A percentile compares a stretch with the other conserved stretches of the same genome.
Conservation (phyloP, 2,888 invertebrate genomes). For the Lasioglossum villosulum region DNA sequence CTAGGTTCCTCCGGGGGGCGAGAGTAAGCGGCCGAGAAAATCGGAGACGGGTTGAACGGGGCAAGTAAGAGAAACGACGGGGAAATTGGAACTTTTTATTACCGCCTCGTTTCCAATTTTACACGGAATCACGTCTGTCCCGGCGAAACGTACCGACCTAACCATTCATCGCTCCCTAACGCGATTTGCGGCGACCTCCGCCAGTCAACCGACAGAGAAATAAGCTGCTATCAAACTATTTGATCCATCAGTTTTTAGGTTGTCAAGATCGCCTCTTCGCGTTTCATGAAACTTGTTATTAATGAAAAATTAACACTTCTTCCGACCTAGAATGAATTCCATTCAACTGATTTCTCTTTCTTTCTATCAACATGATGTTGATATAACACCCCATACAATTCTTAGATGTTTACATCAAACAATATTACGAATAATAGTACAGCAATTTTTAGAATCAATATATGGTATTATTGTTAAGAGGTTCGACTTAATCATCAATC, state of each 20-base stretch:
- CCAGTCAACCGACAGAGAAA: conserved; percentile 46
- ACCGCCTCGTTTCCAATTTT: conserved; percentile 75
- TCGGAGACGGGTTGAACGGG: background rate
- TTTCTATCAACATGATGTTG: too few relatives aligned
- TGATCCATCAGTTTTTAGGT: background rate
- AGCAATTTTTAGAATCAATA: too few relatives aligned
- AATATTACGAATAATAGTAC: too few relatives aligned
- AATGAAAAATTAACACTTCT: too few relatives aligned
- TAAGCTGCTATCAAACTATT: conserved; percentile 34
- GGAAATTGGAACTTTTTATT: conserved; percentile 76
- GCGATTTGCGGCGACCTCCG: conserved; percentile 57
- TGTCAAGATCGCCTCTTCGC: too few relatives aligned
- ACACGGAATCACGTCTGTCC: conserved; percentile 63
- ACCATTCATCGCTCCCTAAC: conserved; percentile 65
- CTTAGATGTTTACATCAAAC: too few relatives aligned
- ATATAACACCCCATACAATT: too few relatives aligned
- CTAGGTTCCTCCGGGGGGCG: background rate
- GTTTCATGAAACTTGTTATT: too few relatives aligned
- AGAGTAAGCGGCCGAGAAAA: background rate
- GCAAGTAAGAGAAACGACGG: conserved; percentile 49
- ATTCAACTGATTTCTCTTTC: too few relatives aligned
- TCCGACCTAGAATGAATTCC: too few relatives aligned
- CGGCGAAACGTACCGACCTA: conserved; percentile 41
- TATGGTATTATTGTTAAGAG: too few relatives aligned
- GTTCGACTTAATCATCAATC: too few relatives aligned